phyloP scores from a whole-genome alignment of 2,888 invertebrate genomes.

The Macrosoma leucophasiata region DNA sequence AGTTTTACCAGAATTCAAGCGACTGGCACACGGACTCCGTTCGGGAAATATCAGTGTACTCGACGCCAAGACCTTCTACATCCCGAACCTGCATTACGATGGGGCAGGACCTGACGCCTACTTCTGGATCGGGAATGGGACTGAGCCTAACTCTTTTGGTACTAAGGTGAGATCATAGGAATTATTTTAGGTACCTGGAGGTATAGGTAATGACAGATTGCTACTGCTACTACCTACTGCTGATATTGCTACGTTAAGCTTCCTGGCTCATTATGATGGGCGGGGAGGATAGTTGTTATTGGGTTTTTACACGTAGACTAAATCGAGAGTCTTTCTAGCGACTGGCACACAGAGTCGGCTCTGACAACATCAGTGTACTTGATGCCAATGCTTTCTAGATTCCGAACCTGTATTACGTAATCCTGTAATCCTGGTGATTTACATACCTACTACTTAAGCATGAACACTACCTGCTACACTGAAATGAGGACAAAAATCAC shows the following conservation, averaged over 20 bases:
- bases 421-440: no score
- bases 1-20: conserved; percentile 89
- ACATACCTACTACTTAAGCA: no score
- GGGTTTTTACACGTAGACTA: no score
- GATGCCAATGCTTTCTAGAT: conserved; percentile 95
- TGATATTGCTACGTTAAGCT: no score
- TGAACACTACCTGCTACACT: no score
- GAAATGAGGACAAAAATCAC: no score
- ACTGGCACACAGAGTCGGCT: conserved; percentile 90
- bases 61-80: conserved; percentile 93
- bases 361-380: conserved; percentile 92
- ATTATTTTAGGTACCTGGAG: conserved; percentile 4
- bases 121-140: conserved; percentile 95
- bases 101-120: conserved; percentile 94
- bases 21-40: conserved; percentile 90
- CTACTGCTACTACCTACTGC: no score
- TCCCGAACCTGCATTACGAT: conserved; percentile 94
- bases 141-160: conserved; percentile 86
- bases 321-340: no score
- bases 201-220: no score
- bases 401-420: conserved; percentile 93
- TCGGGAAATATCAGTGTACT: conserved; percentile 94
- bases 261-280: no score
- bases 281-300: no score
- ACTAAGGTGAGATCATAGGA: conserved; percentile 82